Evolutionary conservation across 2,797 vertebrate genomes (phyloP), one percentile per base, ranked within the genome.

Genomic region (Protonibea diacanthus): DNA sequence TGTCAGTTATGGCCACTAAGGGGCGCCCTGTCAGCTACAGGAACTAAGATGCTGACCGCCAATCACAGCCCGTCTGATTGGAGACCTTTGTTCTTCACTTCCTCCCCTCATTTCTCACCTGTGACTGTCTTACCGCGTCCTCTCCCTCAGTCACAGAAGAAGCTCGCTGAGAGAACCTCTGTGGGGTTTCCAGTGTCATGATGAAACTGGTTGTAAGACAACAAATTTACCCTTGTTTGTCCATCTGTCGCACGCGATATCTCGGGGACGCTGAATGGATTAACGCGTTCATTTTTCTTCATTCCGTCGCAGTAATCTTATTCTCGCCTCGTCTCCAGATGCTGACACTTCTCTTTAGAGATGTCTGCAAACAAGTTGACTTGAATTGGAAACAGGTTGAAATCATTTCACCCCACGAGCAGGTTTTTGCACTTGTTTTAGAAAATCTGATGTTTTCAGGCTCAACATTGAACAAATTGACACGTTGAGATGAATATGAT

Each of bases 151-250:
- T 42, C 14, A 4, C 18, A 40, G 23, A 79, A 45, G 62, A 73
- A 62, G 59, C 69, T 40, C 4, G 2, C 18, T 62, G 68, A 63
- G 40, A 66, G 57, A 49, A 45, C 49, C 83, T 81, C 76, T 18
- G 68, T 12, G 49, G 49, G 76, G 74, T 73, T 81, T 71, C 29
- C 78, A 53, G 74, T 57, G 74, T 71, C 69, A 81, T 91, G 88
- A 91, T 88, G 84, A 86, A 88, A 92, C 65, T 67, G 81, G 79
- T 81, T 85, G 88, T 89, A 91, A 92, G 86, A 91, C 87, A 81
- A 85, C 75, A 81, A 70, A 71, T 87, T 87, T 77, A 58, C 42
- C 64, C 74, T 58, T 60, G 84, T 90, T 88, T 82, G 82, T 89
- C 81, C 78, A 56, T 86, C 78, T 89, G 87, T 86, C 91, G 84